phyloP scores from a whole-genome alignment of 2,888 invertebrate species.

The Dysmachus trigonus region DNA sequence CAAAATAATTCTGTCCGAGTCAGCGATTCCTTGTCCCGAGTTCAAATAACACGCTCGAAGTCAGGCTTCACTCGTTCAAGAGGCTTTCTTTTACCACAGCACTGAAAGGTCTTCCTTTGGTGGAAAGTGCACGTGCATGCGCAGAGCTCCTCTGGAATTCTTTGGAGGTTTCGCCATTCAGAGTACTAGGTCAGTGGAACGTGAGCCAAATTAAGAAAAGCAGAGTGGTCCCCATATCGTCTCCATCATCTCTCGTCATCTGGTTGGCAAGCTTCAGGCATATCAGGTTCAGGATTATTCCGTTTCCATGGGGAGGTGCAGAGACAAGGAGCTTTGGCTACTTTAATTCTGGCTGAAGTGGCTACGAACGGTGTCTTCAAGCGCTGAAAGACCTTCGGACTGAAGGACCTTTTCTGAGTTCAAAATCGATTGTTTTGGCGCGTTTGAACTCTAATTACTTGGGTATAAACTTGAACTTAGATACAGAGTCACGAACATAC shows the following conservation, averaged over 20 bases:
- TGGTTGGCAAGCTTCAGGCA: not conserved
- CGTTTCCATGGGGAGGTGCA: not conserved
- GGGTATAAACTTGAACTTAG: not conserved
- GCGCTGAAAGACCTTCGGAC: not conserved
- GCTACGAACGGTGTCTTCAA: not conserved
- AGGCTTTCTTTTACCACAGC: not conserved
- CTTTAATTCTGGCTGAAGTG: not conserved
- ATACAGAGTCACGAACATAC: not conserved
- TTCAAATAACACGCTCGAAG: not conserved
- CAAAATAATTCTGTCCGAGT: not conserved
- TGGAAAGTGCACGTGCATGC: not conserved
- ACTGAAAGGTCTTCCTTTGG: not conserved
- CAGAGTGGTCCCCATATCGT: not conserved
- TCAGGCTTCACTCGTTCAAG: not conserved
- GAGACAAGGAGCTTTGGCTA: not conserved
- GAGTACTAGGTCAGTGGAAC: not conserved
- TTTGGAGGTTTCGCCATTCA: not conserved
- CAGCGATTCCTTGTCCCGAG: not conserved
- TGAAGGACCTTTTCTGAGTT: not conserved
- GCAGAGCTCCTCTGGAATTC: not conserved
- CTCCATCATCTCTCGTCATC: not conserved
- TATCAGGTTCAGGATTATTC: not conserved
- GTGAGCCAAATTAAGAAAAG: not conserved
- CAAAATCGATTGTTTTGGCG: constrained; percentile 9
- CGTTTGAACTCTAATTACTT: not conserved